Percentiles rank a stretch among this genome's conserved stretches.
phyloP scores from a whole-genome alignment of 1,140 invertebrate species.

The Brachionus sp. region DNA sequence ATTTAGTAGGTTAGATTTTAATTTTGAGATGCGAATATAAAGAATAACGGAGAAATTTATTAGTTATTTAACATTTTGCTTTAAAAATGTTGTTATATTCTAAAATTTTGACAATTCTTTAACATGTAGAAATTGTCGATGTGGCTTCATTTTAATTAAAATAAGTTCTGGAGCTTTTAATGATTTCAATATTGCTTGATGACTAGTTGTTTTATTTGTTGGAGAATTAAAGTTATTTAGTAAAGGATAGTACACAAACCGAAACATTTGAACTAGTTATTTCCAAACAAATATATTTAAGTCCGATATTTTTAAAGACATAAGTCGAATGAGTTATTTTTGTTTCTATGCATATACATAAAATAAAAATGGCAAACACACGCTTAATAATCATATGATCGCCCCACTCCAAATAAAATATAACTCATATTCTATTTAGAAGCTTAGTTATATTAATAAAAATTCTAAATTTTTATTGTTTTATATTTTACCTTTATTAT shows the following conservation, averaged over 20 bases:
- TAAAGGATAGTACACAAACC: neutral
- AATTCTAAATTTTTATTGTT: neutral
- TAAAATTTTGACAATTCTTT: neutral
- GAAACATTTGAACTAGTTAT: neutral
- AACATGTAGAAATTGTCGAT: neutral
- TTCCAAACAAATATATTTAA: neutral
- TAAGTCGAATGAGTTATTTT: neutral
- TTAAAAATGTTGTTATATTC: too few species aligned
- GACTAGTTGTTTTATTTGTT: neutral
- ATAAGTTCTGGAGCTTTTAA: neutral
- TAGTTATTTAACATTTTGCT: too few species aligned
- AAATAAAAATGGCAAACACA: neutral
- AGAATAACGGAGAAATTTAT: neutral
- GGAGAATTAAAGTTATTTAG: constrained; percentile 12
- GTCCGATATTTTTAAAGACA: neutral
- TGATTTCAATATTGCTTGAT: neutral
- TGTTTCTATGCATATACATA: neutral
- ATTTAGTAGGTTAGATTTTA: too few species aligned
- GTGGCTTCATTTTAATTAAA: neutral
- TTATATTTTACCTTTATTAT: neutral
- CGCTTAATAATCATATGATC: constrained; percentile 20
- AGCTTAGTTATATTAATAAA: neutral
- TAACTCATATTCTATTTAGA: neutral
- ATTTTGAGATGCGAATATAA: neutral
- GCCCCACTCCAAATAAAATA: neutral